Percentiles rank a stretch among this genome's conserved stretches.
phyloP scores from a whole-genome alignment of 2,113 vertebrate species.

The Irena cyanogastra region DNA sequence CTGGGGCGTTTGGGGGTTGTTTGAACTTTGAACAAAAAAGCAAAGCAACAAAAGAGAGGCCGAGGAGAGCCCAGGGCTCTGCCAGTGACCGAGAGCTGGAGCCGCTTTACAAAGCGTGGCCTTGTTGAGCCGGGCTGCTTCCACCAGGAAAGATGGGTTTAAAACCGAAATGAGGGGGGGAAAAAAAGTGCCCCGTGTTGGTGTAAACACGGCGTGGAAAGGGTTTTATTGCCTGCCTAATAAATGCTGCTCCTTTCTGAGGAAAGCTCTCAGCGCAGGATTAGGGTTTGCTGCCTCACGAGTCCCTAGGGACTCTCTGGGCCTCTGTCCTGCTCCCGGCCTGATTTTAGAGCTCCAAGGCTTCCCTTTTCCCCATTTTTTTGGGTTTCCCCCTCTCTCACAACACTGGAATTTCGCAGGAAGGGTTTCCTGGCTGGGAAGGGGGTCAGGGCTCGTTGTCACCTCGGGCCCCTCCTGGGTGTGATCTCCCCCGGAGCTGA shows the following conservation, averaged over 20 bases:
- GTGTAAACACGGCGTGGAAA: background rate
- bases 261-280: background rate
- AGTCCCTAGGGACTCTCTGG: background rate
- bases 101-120: background rate
- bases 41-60: background rate
- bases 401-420: background rate
- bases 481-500: background rate
- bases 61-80: background rate
- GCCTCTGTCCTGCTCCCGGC: background rate
- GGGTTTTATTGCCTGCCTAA: background rate
- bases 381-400: background rate
- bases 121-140: background rate
- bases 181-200: background rate
- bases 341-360: background rate
- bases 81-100: background rate
- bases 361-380: background rate
- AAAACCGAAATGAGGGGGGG: background rate
- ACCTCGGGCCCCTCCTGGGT: rapidly evolving
- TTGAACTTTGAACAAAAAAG: slow-evolving; percentile 3
- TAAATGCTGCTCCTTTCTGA: background rate
- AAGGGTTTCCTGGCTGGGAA: background rate
- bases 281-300: background rate
- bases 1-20: background rate
- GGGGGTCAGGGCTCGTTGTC: background rate
- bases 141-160: background rate